A percentile compares a stretch with the other conserved stretches of the same genome.
Conservation (phyloP, 2,113 vertebrate species). For the Perca fluviatilis region DNA sequence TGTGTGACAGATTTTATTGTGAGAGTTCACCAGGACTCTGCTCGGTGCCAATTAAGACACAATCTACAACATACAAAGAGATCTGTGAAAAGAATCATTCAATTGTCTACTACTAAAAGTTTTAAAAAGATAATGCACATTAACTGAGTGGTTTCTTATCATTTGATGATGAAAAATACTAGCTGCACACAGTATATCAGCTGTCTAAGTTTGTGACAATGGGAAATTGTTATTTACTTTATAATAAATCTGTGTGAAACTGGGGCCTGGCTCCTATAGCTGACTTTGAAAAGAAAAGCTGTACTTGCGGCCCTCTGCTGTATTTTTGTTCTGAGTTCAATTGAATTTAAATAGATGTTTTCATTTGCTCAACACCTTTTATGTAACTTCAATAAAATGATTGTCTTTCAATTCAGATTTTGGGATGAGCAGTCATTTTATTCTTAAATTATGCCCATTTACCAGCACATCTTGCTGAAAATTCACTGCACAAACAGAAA, state of each 20-base stretch:
- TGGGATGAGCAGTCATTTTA: neutral
- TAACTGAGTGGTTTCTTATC: too few species aligned
- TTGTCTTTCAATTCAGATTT: neutral
- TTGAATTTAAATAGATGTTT: neutral
- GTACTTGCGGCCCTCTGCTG: neutral
- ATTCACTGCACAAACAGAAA: constrained; percentile 24
- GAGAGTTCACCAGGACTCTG: neutral
- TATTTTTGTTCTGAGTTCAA: neutral
- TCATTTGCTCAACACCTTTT: constrained; percentile 1
- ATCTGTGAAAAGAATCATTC: neutral
- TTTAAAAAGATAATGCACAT: too few species aligned
- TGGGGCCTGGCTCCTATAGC: too few species aligned
- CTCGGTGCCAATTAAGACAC: neutral
- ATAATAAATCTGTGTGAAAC: too few species aligned
- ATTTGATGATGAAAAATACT: neutral
- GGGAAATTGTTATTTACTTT: neutral
- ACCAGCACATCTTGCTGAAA: constrained; percentile 24
- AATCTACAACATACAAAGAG: neutral
- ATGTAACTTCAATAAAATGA: neutral
- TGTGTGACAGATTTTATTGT: neutral
- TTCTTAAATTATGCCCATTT: constrained; percentile 15
- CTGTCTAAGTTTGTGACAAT: neutral
- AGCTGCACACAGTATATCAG: neutral
- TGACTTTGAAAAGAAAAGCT: neutral
- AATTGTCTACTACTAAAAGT: too few species aligned